These are phyloP conservation scores for Caenorhabditis zanzibari DNA, from an alignment of 2,888 invertebrate species.

Conservation along the genomic window DNA sequence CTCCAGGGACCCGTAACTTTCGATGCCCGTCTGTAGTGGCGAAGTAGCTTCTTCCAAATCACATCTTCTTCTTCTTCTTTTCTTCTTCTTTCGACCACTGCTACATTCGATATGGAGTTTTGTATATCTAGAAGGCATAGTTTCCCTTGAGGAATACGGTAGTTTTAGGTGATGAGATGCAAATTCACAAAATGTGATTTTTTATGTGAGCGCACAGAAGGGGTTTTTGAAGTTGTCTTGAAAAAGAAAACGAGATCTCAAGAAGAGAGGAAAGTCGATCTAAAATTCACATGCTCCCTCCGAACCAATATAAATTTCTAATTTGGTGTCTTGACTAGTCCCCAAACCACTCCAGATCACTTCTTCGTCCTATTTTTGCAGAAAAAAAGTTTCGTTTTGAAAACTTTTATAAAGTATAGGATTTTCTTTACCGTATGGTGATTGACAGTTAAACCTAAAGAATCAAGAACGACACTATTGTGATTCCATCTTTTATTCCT, in stretches of 20 bases:
- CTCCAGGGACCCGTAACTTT: constrained; percentile 62
- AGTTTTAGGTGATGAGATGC: constrained; percentile 66
- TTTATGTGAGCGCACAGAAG: constrained; percentile 36
- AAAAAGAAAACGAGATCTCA: not conserved
- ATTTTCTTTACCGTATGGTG: not conserved
- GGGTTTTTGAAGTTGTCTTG: not conserved
- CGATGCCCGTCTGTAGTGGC: constrained; percentile 33
- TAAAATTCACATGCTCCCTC: constrained; percentile 33
- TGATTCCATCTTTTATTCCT: too few species aligned
- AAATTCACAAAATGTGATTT: constrained; percentile 39
- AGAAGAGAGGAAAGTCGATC: constrained; percentile 16
- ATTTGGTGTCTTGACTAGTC: constrained; percentile 32
- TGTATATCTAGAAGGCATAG: constrained; percentile 7
- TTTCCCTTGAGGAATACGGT: constrained; percentile 45
- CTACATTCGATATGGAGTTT: constrained; percentile 2
- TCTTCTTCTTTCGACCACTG: constrained; percentile 2
- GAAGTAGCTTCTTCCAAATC: constrained; percentile 49
- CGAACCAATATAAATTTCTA: constrained; percentile 59
- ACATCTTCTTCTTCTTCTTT: constrained; percentile 52
- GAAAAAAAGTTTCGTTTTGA: not conserved
- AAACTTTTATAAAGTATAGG: not conserved
- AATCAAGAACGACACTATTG: too few species aligned
- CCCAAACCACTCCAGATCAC: not conserved
- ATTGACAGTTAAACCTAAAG: too few species aligned
- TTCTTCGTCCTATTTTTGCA: not conserved